phyloP scores from a whole-genome alignment of 2,888 invertebrate genomes.

The Drosophila greeni region DNA sequence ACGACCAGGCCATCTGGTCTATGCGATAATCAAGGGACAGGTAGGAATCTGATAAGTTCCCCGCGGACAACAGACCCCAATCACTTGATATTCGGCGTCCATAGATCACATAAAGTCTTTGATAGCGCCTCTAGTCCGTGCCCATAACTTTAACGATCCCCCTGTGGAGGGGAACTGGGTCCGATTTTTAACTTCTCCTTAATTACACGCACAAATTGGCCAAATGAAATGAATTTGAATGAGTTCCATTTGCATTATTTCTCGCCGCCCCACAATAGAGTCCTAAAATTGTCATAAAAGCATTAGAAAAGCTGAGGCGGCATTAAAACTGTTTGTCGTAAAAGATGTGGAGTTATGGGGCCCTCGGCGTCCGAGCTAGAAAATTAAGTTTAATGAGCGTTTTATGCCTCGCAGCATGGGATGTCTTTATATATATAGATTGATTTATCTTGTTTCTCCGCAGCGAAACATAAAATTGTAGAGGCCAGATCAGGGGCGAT shows the following conservation, averaged over 20 bases:
- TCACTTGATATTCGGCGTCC: conserved; percentile 9
- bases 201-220: conserved; percentile 56
- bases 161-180: neutral
- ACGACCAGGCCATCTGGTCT: neutral
- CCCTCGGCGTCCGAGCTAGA: conserved; percentile 12
- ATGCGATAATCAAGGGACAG: neutral
- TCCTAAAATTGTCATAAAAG: conserved; percentile 60
- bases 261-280: conserved; percentile 31
- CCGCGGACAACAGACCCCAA: conserved; percentile 1
- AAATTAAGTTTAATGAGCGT: conserved; percentile 59
- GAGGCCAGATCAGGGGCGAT: conserved; percentile 11
- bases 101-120: conserved; percentile 8
- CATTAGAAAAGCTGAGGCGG: conserved; percentile 33
- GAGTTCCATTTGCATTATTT: conserved; percentile 57
- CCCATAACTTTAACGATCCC: conserved; percentile 47
- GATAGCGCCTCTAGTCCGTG: conserved; percentile 13
- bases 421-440: conserved; percentile 47
- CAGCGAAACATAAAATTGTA: conserved; percentile 20
- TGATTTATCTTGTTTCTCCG: conserved; percentile 58
- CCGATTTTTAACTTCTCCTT: conserved; percentile 48
- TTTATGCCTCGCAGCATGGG: conserved; percentile 63
- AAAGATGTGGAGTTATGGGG: conserved; percentile 26
- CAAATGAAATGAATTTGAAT: conserved; percentile 44
- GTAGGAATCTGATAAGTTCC: conserved; percentile 1
- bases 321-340: conserved; percentile 25